Evolutionary conservation across 2,113 vertebrate species (phyloP).

Genomic region (Alectura lathami): DNA sequence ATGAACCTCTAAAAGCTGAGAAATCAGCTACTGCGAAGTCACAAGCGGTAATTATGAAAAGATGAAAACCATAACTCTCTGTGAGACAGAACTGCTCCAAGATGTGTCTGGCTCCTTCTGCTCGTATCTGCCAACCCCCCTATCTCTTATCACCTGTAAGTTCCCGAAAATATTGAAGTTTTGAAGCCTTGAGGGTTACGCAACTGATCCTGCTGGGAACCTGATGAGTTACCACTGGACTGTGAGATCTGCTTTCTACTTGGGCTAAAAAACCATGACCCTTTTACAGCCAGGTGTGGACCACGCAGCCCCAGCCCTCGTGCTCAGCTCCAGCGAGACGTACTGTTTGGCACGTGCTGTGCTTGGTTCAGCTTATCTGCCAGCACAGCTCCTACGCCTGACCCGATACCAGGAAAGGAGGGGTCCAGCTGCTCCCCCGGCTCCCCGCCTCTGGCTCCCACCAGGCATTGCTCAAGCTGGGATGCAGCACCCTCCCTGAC

Average conservation of each 20-base stretch:
- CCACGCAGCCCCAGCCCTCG: neutral
- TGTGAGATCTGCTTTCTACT: neutral
- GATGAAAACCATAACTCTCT: neutral
- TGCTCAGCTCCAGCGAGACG: neutral
- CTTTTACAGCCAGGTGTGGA: neutral
- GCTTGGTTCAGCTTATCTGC: neutral
- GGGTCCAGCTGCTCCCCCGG: neutral
- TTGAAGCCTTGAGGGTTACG: neutral
- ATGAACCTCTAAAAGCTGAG: neutral
- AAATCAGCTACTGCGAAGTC: neutral
- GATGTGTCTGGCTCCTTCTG: neutral
- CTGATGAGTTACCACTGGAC: neutral
- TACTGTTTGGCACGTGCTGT: fast-evolving
- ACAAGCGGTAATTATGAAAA: neutral
- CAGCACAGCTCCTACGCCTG: fast-evolving
- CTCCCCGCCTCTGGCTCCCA: neutral
- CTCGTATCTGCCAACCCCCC: neutral
- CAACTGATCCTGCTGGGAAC: neutral
- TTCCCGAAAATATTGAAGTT: neutral
- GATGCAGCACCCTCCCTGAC: neutral
- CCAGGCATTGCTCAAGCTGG: neutral
- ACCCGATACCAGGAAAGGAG: neutral
- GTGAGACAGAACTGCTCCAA: neutral
- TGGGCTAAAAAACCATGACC: neutral
- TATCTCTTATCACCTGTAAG: neutral